A percentile compares a stretch with the other conserved stretches of the same genome.
phyloP scores from a whole-genome alignment of 1,140 invertebrate species.

The Scylla paramamosain region DNA sequence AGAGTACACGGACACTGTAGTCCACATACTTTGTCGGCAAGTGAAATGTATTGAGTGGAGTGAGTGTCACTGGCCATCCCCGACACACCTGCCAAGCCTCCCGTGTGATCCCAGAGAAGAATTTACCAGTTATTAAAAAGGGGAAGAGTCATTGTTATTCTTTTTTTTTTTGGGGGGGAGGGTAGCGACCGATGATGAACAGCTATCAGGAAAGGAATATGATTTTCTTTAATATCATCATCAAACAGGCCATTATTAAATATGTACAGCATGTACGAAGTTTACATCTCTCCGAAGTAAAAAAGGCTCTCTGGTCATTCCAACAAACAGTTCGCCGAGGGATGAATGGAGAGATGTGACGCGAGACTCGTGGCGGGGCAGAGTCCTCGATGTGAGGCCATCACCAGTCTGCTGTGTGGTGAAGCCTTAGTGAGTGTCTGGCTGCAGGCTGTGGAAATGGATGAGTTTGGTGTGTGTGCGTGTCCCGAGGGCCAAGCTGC shows the following conservation, averaged over 20 bases:
- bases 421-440: too few relatives aligned
- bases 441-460: too few relatives aligned
- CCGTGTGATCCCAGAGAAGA: neutral
- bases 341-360: too few relatives aligned
- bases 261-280: neutral
- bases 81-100: neutral
- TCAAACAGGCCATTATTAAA: neutral
- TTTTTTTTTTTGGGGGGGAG: neutral
- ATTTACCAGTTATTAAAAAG: neutral
- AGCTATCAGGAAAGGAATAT: neutral
- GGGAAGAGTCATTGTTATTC: neutral
- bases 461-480: too few relatives aligned
- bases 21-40: too few relatives aligned
- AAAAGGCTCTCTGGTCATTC: neutral
- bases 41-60: too few relatives aligned
- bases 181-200: too few relatives aligned
- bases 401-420: neutral
- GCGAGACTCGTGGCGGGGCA: neutral
- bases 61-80: neutral
- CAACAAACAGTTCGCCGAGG: neutral
- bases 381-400: too few relatives aligned
- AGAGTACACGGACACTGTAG: too few relatives aligned
- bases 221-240: neutral
- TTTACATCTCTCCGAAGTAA: neutral
- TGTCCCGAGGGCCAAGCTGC: too few relatives aligned